These are phyloP conservation scores for Hirtodrosophila duncani DNA, from an alignment of 2,888 invertebrate species.

Conservation along the genomic window DNA sequence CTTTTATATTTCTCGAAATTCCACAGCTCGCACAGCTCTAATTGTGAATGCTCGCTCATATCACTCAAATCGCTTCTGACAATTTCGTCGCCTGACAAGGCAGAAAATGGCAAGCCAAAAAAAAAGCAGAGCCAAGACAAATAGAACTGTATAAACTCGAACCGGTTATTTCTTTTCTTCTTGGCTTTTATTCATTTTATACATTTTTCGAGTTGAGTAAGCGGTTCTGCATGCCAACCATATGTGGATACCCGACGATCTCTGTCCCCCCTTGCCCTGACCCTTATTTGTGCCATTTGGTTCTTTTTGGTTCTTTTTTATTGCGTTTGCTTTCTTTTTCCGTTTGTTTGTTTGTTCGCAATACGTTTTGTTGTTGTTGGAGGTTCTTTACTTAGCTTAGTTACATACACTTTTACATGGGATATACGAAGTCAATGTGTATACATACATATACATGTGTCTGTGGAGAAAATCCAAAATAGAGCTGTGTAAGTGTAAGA, in stretches of 20 bases:
- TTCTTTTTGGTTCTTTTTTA: constrained; percentile 21
- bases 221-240: constrained; percentile 27
- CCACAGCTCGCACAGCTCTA: no score
- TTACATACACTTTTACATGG: no score
- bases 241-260: constrained; percentile 1
- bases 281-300: not conserved
- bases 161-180: constrained; percentile 13
- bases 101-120: no score
- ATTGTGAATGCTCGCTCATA: no score
- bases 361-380: constrained; percentile 1
- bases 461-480: no score
- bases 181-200: constrained; percentile 28
- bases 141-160: constrained; percentile 25
- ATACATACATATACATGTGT: no score
- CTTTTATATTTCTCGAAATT: no score
- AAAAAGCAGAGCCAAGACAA: not conserved
- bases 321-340: constrained; percentile 14
- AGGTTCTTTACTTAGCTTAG: not conserved
- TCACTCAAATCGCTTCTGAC: no score
- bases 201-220: constrained; percentile 41
- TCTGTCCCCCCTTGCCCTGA: not conserved
- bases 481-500: no score
- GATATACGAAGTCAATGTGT: no score
- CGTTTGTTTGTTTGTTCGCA: constrained; percentile 1
- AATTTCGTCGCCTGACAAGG: no score